A percentile compares a stretch with the other conserved stretches of the same genome.
Conservation (phyloP, 2,888 invertebrate genomes). For the Agrilus cyanescens region DNA sequence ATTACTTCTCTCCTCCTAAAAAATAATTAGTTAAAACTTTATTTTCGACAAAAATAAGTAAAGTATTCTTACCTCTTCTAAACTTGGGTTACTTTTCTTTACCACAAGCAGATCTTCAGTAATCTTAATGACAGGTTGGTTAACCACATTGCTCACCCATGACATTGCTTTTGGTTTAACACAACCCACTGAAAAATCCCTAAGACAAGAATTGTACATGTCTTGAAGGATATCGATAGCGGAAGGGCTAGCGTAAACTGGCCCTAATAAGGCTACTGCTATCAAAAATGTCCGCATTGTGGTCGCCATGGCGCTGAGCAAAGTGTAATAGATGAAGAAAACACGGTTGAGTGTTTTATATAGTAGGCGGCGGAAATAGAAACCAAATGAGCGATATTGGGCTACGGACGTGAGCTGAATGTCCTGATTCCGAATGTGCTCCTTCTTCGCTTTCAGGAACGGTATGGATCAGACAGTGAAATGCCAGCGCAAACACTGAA, state of each 20-base stretch:
- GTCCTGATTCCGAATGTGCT: conserved; percentile 5
- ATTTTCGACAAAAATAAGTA: background rate
- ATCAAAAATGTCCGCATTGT: background rate
- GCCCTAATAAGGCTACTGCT: conserved; percentile 4
- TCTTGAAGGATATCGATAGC: conserved; percentile 52
- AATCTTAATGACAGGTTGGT: conserved; percentile 58
- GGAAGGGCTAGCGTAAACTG: conserved; percentile 29
- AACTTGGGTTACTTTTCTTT: conserved; percentile 42
- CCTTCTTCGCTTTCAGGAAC: conserved; percentile 11
- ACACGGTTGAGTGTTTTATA: too few species aligned
- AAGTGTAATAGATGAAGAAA: too few species aligned
- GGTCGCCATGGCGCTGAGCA: background rate
- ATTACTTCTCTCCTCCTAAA: conserved; percentile 40
- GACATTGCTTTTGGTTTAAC: conserved; percentile 66
- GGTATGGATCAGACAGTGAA: conserved; percentile 4
- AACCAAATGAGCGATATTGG: conserved; percentile 31
- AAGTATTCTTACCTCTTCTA: conserved; percentile 19
- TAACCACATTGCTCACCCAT: conserved; percentile 57
- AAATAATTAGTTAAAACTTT: background rate
- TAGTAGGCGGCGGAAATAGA: conserved; percentile 30
- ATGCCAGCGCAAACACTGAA: too few species aligned
- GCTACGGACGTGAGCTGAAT: conserved; percentile 30
- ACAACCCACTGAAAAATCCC: conserved; percentile 58
- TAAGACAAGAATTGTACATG: conserved; percentile 56
- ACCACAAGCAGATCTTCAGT: conserved; percentile 66